A percentile compares a stretch with the other conserved stretches of the same genome.
These are phyloP conservation scores for Pachymerium ferrugineum DNA, from an alignment of 2,888 invertebrate genomes.

Conservation along the genomic window DNA sequence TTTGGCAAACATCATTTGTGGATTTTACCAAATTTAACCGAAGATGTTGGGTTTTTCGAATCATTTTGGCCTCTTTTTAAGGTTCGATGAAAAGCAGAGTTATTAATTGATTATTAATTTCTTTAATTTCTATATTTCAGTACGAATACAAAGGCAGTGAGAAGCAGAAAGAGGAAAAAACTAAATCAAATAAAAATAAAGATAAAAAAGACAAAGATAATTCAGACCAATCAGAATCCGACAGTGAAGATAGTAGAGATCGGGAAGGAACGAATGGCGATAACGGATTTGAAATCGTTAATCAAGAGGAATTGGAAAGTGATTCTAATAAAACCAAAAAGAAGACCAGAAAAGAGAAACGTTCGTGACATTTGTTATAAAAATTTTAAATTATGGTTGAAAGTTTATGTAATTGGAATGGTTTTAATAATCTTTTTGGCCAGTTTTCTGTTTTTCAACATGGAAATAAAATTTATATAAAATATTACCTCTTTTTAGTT, in stretches of 20 bases:
- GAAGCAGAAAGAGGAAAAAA: conserved; percentile 2
- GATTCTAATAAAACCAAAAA: neutral
- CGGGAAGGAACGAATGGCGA: conserved; percentile 20
- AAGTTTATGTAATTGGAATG: neutral
- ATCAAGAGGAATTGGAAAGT: conserved; percentile 26
- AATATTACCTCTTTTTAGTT: no score
- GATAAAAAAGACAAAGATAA: neutral
- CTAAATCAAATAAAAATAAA: neutral
- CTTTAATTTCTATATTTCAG: neutral
- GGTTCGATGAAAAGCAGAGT: conserved; percentile 50
- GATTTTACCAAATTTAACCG: conserved; percentile 97
- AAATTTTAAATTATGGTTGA: neutral
- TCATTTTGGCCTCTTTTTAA: conserved; percentile 97
- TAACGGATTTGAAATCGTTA: conserved; percentile 33
- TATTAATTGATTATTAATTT: neutral
- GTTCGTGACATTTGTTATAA: neutral
- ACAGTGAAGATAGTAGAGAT: conserved; percentile 27
- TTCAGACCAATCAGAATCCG: conserved; percentile 5
- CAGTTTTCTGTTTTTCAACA: neutral
- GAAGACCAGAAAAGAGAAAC: neutral
- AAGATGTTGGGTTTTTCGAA: conserved; percentile 97
- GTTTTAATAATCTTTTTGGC: neutral
- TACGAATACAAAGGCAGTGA: conserved; percentile 30
- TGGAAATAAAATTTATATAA: neutral
- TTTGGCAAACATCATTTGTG: conserved; percentile 89